Base-by-base conservation (phyloP, 2,797 vertebrate species). In the Podarcis lilfordi region DNA sequence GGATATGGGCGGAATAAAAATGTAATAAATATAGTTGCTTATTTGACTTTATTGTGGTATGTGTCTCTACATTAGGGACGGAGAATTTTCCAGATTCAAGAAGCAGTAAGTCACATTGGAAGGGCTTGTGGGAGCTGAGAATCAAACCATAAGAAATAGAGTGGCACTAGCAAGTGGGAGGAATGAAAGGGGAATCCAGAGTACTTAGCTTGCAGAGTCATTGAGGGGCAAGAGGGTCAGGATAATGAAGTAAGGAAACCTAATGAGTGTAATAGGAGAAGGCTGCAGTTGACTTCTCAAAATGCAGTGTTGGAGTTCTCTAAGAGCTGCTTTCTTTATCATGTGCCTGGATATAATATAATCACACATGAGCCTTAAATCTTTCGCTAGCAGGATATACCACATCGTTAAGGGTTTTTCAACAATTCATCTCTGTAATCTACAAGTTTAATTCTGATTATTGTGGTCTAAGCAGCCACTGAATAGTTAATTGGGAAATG, bases 321-420 rank as follows among this genome's bases (percentile, higher is more conserved):
- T 64, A 0, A 2, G 43, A 78, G 1, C 86, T 8, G 1, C 80
- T 66, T 91, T 91, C 88, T 85, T n/a, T 72, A 85, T 92, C 89
- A 77, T 89, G 8, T 89, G 35, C 82, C 3, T 80, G 89, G 15
- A 15, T 89, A 88, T 84, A 91, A 89, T 92, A 61, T 0, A 85
- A 92, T 92, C 84, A 86, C 90, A 91, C 77, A 93, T 92, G 92
- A 93, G 89, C 95, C 85, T 91, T 93, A 80, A 89, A 87, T 8
- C 83, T 87, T 75, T 68, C 69, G 25, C 86, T 90, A 88, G 2
- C 43, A 84, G 92, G 91, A 61, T 94, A 89, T 84, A 91, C 76
- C 69, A 93, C 89, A 77, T 92, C 74, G 89, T 0, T 79, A 81
- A 37, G 86, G 86, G 89, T 93, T 93, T 91, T 78, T 91, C 3